Conservation (phyloP, 2,113 vertebrate species). For the Actinemys pallida region DNA sequence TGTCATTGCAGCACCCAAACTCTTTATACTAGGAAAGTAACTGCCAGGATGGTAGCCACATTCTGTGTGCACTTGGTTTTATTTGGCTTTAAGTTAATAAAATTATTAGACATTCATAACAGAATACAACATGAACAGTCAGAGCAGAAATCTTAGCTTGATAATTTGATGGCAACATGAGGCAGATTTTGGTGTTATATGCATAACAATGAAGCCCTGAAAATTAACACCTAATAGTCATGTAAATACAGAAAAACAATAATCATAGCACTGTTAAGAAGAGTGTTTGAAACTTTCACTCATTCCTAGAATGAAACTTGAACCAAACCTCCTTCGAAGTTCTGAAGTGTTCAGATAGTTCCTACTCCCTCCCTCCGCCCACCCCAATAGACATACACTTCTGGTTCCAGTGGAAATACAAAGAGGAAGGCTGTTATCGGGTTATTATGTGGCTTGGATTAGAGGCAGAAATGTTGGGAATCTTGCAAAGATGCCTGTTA, state of each 20-base stretch:
- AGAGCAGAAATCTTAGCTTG: background rate
- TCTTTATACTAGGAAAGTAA: background rate
- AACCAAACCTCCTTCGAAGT: background rate
- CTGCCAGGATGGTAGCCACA: rapidly evolving
- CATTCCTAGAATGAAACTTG: constrained; percentile 7
- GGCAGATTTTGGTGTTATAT: background rate
- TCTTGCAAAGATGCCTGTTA: constrained; percentile 44
- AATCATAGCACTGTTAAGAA: background rate
- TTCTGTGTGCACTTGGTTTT: background rate
- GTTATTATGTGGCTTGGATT: constrained; percentile 37
- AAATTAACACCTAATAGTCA: background rate
- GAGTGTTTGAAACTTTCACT: background rate
- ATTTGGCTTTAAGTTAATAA: background rate
- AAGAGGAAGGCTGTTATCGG: constrained; percentile 16
- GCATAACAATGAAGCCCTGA: background rate
- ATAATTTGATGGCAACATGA: constrained; percentile 7
- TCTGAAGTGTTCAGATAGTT: background rate
- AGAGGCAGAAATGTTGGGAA: constrained; percentile 24
- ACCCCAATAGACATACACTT: background rate
- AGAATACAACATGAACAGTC: background rate
- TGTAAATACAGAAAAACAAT: background rate
- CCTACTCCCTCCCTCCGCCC: background rate
- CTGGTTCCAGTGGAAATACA: constrained; percentile 24
- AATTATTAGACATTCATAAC: background rate
- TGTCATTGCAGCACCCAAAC: background rate